These are phyloP conservation scores for Lampris megalopsis DNA, from an alignment of 2,113 vertebrate species.

Conservation along the genomic window DNA sequence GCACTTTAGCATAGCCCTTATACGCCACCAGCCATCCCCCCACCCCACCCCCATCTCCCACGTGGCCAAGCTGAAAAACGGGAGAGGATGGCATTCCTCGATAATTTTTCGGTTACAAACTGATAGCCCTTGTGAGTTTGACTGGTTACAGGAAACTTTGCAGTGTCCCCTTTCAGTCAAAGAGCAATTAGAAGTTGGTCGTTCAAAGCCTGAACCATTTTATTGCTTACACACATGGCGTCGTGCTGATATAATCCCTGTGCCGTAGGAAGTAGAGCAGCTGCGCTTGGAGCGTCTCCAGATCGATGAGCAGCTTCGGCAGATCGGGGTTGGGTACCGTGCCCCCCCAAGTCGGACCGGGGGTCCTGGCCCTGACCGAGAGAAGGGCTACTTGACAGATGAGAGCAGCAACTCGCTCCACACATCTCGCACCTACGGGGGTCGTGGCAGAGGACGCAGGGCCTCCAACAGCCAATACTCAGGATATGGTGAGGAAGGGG, in stretches of 20 bases:
- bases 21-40: not conserved
- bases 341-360: constrained; percentile 73
- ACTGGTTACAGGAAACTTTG: too few species aligned
- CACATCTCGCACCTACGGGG: constrained; percentile 86
- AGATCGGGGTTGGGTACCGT: constrained; percentile 90
- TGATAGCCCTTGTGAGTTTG: too few species aligned
- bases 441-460: constrained; percentile 85
- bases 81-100: not conserved
- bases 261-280: constrained; percentile 89
- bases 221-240: too few species aligned
- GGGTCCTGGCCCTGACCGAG: constrained; percentile 73
- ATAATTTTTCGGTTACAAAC: not conserved
- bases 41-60: not conserved
- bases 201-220: too few species aligned
- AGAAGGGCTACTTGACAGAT: constrained; percentile 87
- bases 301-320: constrained; percentile 92
- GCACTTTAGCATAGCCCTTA: constrained; percentile 30
- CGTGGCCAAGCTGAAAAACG: not conserved
- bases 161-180: too few species aligned
- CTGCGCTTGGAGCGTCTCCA: constrained; percentile 90
- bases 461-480: constrained; percentile 83
- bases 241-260: too few species aligned
- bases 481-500: constrained; percentile 83
- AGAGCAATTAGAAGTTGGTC: too few species aligned
- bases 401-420: constrained; percentile 89